Base-by-base conservation (phyloP, 2,888 invertebrate genomes). In the Clunio marinus region DNA sequence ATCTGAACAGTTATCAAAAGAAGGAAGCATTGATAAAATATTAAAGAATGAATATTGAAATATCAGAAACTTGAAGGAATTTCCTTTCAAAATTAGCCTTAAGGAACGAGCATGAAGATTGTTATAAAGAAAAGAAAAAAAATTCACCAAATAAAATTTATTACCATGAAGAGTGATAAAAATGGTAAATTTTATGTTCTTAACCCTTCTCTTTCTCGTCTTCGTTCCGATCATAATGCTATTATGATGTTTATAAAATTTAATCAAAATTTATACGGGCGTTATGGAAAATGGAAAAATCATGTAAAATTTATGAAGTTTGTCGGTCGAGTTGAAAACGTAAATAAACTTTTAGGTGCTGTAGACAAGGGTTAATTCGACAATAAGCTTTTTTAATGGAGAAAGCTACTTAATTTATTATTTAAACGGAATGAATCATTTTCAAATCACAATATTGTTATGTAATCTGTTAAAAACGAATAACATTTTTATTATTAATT, bases 261-360 rank as follows among this genome's bases (percentile, higher is more conserved):
- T 63, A 63, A 63, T 63, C 63, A 63, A 45, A 63, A 63, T 63
- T 63, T 63, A 63, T 63, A n/a, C n/a, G 46, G 60, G 37, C 17
- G 20, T 41, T 37, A 37, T 20, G 27, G 20, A 17, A 17, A 63
- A 63, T 63, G 63, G 63, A 63, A 45, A 63, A 63, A 45, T 63
- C 63, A 63, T 63, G 63, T 63, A 45, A 63, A 17, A 63, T 63
- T 63, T 63, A 63, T 63, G 63, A 63, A 51, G 17, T 51, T 51
- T 51, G 17, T 51, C 17, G 51, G 51, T 51, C 32, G 32, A 32
- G 32, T 8, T 8, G 32, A 32, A 41, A 41, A 5, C 41, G 10
- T 5, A n/a, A 41, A 41, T 41, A 41, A 41, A 5, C 15, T 41
- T 15, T 41, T 15, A 2, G n/a, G n/a, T n/a, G 10, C 41, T n/a